Evolutionary conservation across 1,140 invertebrate species (phyloP), one percentile per base, ranked within the genome.

Genomic region (Gonioctena quinquepunctata): DNA sequence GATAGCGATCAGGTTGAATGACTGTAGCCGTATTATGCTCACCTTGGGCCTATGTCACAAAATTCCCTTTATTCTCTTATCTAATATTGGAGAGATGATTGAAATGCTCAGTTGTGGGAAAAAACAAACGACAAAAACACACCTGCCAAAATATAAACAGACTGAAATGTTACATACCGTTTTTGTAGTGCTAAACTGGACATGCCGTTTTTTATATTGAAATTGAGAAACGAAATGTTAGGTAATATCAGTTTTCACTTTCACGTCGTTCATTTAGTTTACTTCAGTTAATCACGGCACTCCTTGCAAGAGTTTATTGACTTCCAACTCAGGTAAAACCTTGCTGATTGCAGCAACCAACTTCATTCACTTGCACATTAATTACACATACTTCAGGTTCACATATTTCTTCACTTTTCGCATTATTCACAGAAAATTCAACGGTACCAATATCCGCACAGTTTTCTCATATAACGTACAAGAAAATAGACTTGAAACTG

Each of bases 281-380:
- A 26, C 16, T 71, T 52, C 50, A 71, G 67, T 76, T 74, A 72
- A 61, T 67, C 69, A 77, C 59, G 77, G 77, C 77, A 74, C 77
- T 77, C 77, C 77, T 79, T 71, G 50, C 8, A 33, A 69, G 74
- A 79, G 77, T 79, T 79, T 79, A 79, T 79, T 79, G 77, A 79
- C 77, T 74, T 76, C 72, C 33, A 42, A 64, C 63, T 62, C 77
- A 79, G 76, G 76, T 77, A 79, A 61, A 61, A 26, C 27, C 8
- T 61, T 61, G 59, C 59, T 28, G 59, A 69, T 68, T 49, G 66
- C 67, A 56, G 63, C 64, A 66, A 72, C 70, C 57, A 59, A 65
- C 23, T 70, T 74, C 65, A 69, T 72, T 71, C 57, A 48, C 56
- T 49, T 56, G 11, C 25, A 49, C 27, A 59, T 54, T n/a, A 54